Conservation (phyloP, 1,140 invertebrate species). For the Monochamus saltuarius region DNA sequence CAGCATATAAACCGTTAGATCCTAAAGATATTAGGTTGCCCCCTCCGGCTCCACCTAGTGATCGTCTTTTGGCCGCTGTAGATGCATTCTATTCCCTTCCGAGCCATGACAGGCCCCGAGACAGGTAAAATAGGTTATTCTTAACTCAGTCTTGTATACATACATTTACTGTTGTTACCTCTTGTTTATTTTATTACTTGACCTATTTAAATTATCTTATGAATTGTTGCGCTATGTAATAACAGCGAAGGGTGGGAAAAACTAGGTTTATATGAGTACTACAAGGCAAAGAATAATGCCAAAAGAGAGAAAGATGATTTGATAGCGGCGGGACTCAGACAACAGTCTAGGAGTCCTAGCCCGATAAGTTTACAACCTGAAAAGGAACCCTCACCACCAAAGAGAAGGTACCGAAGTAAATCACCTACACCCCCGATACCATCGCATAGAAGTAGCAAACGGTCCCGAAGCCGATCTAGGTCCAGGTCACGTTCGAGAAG, state of each 20-base stretch:
- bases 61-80: constrained; percentile 85
- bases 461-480: constrained; percentile 40
- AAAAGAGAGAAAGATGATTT: constrained; percentile 87
- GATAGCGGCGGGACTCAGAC: constrained; percentile 67
- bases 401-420: constrained; percentile 71
- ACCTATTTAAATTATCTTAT: constrained; percentile 11
- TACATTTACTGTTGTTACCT: neutral
- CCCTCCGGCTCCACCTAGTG: constrained; percentile 89
- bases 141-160: constrained; percentile 1
- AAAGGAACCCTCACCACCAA: constrained; percentile 72
- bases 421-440: constrained; percentile 46
- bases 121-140: constrained; percentile 68
- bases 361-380: constrained; percentile 65
- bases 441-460: constrained; percentile 14
- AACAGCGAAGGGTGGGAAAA: constrained; percentile 96
- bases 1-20: constrained; percentile 86
- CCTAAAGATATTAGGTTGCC: constrained; percentile 87
- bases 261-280: constrained; percentile 95
- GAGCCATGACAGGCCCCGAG: constrained; percentile 88
- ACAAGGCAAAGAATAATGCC: constrained; percentile 91
- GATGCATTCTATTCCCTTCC: constrained; percentile 94
- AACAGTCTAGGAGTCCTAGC: constrained; percentile 72
- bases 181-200: constrained; percentile 2
- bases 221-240: constrained; percentile 17
- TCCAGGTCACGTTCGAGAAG: constrained; percentile 52